A percentile compares a stretch with the other conserved stretches of the same genome.
Evolutionary conservation across 2,888 invertebrate species (phyloP).

Genomic region (Micoletzkya japonica): DNA sequence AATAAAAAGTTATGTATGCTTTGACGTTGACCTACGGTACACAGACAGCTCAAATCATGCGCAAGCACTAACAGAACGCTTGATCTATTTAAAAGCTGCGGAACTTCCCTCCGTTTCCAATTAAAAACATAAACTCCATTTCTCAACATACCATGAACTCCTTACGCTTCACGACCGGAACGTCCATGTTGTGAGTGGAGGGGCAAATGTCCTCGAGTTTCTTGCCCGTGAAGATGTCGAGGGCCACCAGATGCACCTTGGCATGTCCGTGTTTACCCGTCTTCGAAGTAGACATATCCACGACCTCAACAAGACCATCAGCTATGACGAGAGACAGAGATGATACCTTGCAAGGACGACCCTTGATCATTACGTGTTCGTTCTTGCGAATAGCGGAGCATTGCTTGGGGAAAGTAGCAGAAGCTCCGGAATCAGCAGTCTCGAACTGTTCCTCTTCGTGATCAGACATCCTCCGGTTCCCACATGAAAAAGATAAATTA

Average conservation of each 20-base stretch:
- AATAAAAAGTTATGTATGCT: no score
- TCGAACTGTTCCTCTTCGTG: constrained; percentile 61
- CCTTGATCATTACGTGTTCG: constrained; percentile 95
- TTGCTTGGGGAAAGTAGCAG: constrained; percentile 94
- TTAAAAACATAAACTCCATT: background rate
- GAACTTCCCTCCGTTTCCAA: background rate
- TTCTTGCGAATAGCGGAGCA: constrained; percentile 98
- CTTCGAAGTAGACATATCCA: constrained; percentile 99
- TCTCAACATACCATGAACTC: constrained; percentile 79
- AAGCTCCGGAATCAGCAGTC: constrained; percentile 74
- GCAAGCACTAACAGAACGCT: no score
- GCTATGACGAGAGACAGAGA: background rate
- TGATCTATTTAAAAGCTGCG: background rate
- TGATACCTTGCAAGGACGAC: constrained; percentile 87
- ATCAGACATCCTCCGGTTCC: no score
- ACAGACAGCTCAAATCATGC: no score
- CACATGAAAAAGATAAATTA: no score
- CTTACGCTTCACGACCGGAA: constrained; percentile 95
- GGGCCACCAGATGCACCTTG: constrained; percentile 90
- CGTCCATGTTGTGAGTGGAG: constrained; percentile 99
- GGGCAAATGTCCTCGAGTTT: constrained; percentile 99
- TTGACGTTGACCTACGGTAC: no score
- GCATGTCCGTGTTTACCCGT: constrained; percentile 99
- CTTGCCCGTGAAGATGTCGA: constrained; percentile 87
- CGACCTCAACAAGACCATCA: constrained; percentile 75